Evolutionary conservation across 92 coral and sea anemone species (phyloP), one percentile per base, ranked within the genome.

Genomic region (Phymanthus crucifer): DNA sequence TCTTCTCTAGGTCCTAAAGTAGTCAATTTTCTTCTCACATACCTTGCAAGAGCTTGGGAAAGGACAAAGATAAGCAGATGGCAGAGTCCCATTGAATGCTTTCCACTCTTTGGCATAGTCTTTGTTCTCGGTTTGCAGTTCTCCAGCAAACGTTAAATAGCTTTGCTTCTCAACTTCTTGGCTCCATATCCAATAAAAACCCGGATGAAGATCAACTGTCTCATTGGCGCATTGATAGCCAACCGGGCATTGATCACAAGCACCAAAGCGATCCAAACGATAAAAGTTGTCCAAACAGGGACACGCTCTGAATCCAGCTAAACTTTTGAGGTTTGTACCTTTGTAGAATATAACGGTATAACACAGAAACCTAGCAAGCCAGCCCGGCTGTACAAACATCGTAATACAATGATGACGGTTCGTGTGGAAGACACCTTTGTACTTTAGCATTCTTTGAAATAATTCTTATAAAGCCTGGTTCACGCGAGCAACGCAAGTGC

Each of bases 231-330:
- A 73, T 37, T 37, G 18, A 45, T 37, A 37, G 3, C 77, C 77
- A 29, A 37, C 10, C 6, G 77, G 29, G 32, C 77, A 73, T 36
- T 35, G 26, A 7, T 27, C 40, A 46, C 77, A 73, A 35, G n/a
- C 65, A 12, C 77, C 77, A 40, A 73, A 73, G 23, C 77, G 77
- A 43, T 73, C 77, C 46, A 73, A 24, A 37, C 77, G 77, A 43
- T 73, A 35, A 47, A 32, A 46, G 36, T 73, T 43, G 9, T 37
- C 52, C 33, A 73, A 29, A 43, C 77, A 73, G 46, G 33, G 77
- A 24, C 77, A 73, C 23, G 52, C 77, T 35, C 58, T 35, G 56
- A 73, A 73, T 3, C 58, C 77, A 73, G 77, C 77, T 40, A 65
- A 29, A 5, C 31, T 29, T 29, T 33, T 68, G 38, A 68, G 73